These are phyloP conservation scores for Ooceraea biroi DNA, from an alignment of 1,140 invertebrate species.

Conservation along the genomic window DNA sequence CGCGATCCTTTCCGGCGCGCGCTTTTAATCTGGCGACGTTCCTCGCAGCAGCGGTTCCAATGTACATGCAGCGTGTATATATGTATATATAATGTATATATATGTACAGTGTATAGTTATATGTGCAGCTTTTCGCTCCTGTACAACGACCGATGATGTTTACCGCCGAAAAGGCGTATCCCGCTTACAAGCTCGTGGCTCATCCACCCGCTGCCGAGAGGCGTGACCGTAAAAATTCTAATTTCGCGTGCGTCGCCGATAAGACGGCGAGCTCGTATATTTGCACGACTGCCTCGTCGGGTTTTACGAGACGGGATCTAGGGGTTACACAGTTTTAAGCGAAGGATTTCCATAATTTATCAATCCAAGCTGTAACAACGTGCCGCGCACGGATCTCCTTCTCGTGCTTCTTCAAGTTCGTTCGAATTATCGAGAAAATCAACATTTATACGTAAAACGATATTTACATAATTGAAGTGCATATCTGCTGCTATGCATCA, in stretches of 20 bases:
- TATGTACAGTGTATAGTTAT: background rate
- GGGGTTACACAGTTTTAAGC: constrained; percentile 56
- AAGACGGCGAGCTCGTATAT: constrained; percentile 60
- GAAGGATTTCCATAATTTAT: constrained; percentile 59
- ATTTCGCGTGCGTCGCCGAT: constrained; percentile 56
- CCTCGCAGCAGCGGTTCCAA: background rate
- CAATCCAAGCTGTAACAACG: constrained; percentile 32
- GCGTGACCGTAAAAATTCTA: constrained; percentile 62
- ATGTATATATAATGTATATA: background rate
- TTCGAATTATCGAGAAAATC: constrained; percentile 3
- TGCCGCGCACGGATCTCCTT: background rate
- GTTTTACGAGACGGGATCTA: constrained; percentile 55
- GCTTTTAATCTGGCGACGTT: constrained; percentile 32
- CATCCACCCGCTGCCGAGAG: constrained; percentile 11
- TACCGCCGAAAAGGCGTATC: constrained; percentile 14
- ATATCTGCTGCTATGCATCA: too few relatives aligned
- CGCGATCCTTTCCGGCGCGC: background rate
- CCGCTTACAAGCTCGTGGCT: constrained; percentile 35
- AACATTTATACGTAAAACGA: background rate
- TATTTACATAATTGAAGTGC: too few relatives aligned
- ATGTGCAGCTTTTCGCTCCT: background rate
- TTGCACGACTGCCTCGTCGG: constrained; percentile 56
- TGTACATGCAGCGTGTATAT: background rate
- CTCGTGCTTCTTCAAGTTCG: background rate
- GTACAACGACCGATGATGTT: constrained; percentile 19